Conservation (phyloP, 2,888 invertebrate genomes). For the Macropis europaea region DNA sequence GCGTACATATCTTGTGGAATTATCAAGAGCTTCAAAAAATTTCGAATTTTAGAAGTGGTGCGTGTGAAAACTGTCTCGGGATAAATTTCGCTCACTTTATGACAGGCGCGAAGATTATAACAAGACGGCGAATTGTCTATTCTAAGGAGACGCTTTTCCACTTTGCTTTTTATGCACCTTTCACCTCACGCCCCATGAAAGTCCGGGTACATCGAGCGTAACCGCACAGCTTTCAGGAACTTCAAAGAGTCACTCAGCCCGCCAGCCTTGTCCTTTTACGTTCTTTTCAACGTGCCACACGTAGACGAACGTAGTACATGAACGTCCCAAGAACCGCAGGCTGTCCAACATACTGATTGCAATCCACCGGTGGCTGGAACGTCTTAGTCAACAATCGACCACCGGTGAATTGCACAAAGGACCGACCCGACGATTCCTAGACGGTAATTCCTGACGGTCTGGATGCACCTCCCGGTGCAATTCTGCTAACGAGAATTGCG, state of each 20-base stretch:
- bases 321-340: conserved; percentile 29
- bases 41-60: too few species aligned
- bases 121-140: conserved; percentile 18
- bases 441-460: conserved; percentile 38
- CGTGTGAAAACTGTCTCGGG: too few species aligned
- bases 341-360: conserved; percentile 53
- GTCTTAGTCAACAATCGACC: conserved; percentile 64
- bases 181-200: conserved; percentile 48
- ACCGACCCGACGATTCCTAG: conserved; percentile 27
- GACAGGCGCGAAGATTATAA: neutral
- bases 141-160: conserved; percentile 19
- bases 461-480: conserved; percentile 29
- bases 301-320: conserved; percentile 14
- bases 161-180: conserved; percentile 35
- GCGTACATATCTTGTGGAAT: too few species aligned
- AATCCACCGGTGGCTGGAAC: conserved; percentile 48
- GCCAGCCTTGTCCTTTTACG: conserved; percentile 44
- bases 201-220: conserved; percentile 48
- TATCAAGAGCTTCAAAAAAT: too few species aligned
- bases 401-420: conserved; percentile 63
- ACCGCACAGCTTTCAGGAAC: conserved; percentile 70
- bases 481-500: conserved; percentile 45
- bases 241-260: conserved; percentile 70
- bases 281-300: conserved; percentile 29
- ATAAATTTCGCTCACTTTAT: too few species aligned